Evolutionary conservation across 2,888 invertebrate genomes (phyloP), one percentile per base, ranked within the genome.

Genomic region (Spialia ferax): DNA sequence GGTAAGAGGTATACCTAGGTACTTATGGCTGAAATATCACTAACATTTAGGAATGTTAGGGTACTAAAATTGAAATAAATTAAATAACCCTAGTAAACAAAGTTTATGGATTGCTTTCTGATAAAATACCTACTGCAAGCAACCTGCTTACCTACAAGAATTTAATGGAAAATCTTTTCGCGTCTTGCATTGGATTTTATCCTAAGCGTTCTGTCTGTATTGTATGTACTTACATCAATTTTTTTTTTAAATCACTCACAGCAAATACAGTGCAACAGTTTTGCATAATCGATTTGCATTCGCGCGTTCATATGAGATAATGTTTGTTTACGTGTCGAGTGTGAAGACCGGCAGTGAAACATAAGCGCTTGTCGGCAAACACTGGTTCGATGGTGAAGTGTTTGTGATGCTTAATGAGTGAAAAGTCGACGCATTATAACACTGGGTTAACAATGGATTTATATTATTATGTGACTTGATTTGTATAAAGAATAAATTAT

Each of bases 261-360:
- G 10, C 7, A 10, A 15, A 29, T 29, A 26, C 13, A 29, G 15
- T 50, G 57, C 64, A 64, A 64, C 32, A 48, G 57, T 57, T 64
- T 57, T 22, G 23, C 48, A 35, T 64, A 50, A 57, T 50, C 35
- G 57, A 35, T 57, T 48, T 48, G 48, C 22, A 26, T 64, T 45
- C 56, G 64, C 48, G 26, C 64, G 38, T 54, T 63, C 64, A 48
- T 55, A 32, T 50, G 57, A 64, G 64, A 64, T 64, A 64, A 64
- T 64, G 55, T 64, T 64, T 64, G 64, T 57, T 57, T 64, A 35
- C 50, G 48, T 56, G 48, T 35, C 56, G 55, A 57, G 56, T 50
- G 64, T 57, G 64, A 64, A 57, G 23, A 50, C 48, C 35, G 57
- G 32, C 20, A 56, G 55, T 48, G 32, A 32, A 48, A 20, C 20